phyloP scores from a whole-genome alignment of 2,113 vertebrate genomes.

The Mastomys natalensis region DNA sequence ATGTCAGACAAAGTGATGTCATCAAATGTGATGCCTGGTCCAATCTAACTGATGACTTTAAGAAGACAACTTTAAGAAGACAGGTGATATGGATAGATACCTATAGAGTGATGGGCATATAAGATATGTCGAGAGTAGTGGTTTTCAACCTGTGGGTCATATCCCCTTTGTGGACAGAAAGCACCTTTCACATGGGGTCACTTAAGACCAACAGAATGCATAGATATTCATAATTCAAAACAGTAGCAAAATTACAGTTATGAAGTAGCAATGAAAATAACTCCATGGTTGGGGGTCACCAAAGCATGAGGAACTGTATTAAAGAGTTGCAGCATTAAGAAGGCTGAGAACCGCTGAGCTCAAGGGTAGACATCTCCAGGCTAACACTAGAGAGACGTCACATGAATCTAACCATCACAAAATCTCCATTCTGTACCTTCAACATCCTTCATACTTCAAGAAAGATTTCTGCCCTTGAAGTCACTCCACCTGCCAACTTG shows the following conservation, averaged over 20 bases:
- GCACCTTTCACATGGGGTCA: not conserved
- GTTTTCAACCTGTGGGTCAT: not conserved
- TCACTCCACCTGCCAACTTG: not conserved
- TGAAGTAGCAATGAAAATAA: not conserved
- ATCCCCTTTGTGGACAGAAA: not conserved
- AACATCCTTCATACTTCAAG: not conserved
- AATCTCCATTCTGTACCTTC: not conserved
- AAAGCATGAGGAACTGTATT: not conserved
- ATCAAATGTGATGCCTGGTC: not conserved
- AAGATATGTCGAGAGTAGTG: not conserved
- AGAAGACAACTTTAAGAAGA: not conserved
- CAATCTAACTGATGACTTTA: not conserved
- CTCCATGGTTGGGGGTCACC: not conserved
- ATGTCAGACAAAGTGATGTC: not conserved
- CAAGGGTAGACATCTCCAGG: accelerated
- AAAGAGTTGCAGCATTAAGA: not conserved
- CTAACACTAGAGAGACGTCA: not conserved
- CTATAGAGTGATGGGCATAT: accelerated
- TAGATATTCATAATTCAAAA: not conserved
- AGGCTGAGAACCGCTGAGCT: not conserved
- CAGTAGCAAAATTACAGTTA: not conserved
- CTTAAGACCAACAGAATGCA: not conserved
- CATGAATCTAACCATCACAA: not conserved
- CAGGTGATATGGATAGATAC: accelerated
- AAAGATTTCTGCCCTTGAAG: not conserved